Percentiles rank a stretch among this genome's conserved stretches.
Conservation (phyloP, 2,113 vertebrate species). For the Leptosomus discolor region DNA sequence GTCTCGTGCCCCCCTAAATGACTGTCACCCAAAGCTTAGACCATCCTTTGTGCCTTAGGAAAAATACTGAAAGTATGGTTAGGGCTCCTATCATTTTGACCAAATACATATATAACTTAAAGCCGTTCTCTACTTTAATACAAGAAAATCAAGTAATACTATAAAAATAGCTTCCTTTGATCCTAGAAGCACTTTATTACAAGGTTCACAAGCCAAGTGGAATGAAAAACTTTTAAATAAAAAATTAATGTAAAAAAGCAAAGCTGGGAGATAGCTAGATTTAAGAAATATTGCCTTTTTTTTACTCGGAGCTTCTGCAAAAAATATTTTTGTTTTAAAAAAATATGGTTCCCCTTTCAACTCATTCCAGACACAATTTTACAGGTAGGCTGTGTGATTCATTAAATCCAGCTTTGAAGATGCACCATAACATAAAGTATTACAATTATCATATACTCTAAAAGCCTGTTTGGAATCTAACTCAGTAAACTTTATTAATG, state of each 20-base stretch:
- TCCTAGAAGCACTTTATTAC: conserved; percentile 45
- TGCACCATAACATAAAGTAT: conserved; percentile 37
- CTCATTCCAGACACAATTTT: conserved; percentile 65
- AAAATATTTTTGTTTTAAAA: conserved; percentile 43
- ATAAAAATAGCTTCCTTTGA: conserved; percentile 55
- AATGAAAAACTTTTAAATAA: conserved; percentile 61
- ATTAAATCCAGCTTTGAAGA: conserved; percentile 64
- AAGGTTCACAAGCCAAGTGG: conserved; percentile 39
- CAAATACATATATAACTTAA: background rate
- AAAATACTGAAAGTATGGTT: background rate
- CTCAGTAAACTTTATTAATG: conserved; percentile 57
- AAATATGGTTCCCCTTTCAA: conserved; percentile 49
- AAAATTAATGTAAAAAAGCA: conserved; percentile 54
- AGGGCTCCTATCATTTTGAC: background rate
- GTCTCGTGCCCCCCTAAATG: background rate
- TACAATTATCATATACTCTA: conserved; percentile 50
- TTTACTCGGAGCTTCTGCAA: background rate
- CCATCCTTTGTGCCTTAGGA: background rate
- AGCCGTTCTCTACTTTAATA: conserved; percentile 51
- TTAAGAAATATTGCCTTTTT: conserved; percentile 16
- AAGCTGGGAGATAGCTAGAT: conserved; percentile 43
- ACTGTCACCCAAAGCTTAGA: background rate
- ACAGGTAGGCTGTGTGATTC: conserved; percentile 57
- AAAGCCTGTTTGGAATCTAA: conserved; percentile 48
- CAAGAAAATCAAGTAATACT: conserved; percentile 51